These are phyloP conservation scores for Falco biarmicus DNA, from an alignment of 2,797 vertebrate genomes.

Conservation along the genomic window DNA sequence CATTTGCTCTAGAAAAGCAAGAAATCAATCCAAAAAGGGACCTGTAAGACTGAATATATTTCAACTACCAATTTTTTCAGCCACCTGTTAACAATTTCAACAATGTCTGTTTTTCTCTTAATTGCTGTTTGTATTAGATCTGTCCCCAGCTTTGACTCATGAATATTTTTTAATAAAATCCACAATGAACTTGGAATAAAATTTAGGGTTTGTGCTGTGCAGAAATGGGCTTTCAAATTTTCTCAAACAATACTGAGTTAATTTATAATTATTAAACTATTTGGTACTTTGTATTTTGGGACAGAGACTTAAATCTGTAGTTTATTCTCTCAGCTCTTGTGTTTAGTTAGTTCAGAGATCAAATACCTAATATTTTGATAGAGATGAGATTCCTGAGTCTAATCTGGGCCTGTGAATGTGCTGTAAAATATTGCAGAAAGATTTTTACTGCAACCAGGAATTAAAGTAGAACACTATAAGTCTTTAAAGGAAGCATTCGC, in stretches of 20 bases:
- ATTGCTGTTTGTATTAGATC: neutral
- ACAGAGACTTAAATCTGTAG: neutral
- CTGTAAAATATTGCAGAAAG: neutral
- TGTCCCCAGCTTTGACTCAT: neutral
- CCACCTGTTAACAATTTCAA: neutral
- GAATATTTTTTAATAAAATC: neutral
- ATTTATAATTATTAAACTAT: neutral
- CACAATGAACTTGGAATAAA: neutral
- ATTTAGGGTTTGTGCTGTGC: neutral
- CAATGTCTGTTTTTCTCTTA: neutral
- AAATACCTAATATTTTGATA: neutral
- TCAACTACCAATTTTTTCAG: neutral
- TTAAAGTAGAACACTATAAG: neutral
- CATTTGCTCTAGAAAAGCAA: neutral
- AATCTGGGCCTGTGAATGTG: neutral
- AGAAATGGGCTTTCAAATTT: neutral
- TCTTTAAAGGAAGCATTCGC: neutral
- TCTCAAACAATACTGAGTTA: neutral
- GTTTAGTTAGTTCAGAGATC: neutral
- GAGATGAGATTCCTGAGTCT: neutral
- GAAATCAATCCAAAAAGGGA: neutral
- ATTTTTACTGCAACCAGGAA: neutral
- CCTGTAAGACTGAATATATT: neutral
- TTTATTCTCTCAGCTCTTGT: neutral
- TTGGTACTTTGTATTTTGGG: neutral